A percentile compares a stretch with the other conserved stretches of the same genome.
These are phyloP conservation scores for Calliopsis andreniformis DNA, from an alignment of 1,140 invertebrate species.

Conservation along the genomic window DNA sequence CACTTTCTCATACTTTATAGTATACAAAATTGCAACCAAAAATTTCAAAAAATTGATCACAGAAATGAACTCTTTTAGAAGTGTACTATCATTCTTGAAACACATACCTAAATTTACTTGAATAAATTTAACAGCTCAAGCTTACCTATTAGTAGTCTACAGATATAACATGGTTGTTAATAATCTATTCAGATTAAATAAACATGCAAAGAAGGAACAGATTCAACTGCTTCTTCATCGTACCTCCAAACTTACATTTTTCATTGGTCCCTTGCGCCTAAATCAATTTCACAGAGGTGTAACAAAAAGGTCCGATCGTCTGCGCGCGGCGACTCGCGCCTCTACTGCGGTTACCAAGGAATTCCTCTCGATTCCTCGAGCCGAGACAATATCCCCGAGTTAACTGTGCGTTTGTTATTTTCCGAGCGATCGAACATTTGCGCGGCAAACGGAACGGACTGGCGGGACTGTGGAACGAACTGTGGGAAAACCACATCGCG, in stretches of 20 bases:
- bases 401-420: slow-evolving; percentile 57
- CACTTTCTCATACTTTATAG: too few relatives aligned
- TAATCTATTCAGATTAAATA: too few relatives aligned
- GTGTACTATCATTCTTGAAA: too few relatives aligned
- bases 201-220: too few relatives aligned
- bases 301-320: background rate
- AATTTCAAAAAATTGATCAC: too few relatives aligned
- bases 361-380: background rate
- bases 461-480: background rate
- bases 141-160: too few relatives aligned
- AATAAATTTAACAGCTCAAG: too few relatives aligned
- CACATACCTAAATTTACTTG: too few relatives aligned
- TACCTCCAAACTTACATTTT: background rate
- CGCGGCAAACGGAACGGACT: slow-evolving; percentile 54
- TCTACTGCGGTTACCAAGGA: slow-evolving; percentile 41
- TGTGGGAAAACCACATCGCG: slow-evolving; percentile 54
- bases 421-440: slow-evolving; percentile 65
- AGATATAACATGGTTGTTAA: too few relatives aligned
- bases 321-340: background rate
- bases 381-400: slow-evolving; percentile 25
- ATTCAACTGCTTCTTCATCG: too few relatives aligned
- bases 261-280: background rate
- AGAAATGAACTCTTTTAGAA: too few relatives aligned
- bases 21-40: too few relatives aligned
- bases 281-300: slow-evolving; percentile 44